These are phyloP conservation scores for Varanus komodoensis DNA, from an alignment of 2,113 vertebrate species.

Conservation along the genomic window DNA sequence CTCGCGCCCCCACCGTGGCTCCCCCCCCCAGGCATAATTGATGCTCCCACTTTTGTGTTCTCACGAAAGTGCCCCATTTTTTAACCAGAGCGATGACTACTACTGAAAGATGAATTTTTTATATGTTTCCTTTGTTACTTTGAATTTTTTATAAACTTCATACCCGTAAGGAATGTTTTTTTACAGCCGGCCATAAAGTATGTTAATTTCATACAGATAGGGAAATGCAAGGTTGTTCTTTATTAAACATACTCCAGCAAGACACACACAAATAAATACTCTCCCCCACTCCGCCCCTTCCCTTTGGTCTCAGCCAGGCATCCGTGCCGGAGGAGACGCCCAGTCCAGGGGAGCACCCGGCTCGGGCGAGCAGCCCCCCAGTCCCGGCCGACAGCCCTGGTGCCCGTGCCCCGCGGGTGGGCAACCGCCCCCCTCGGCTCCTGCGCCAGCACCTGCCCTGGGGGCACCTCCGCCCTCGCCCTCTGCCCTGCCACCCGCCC, in stretches of 20 bases:
- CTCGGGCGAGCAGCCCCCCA: no score
- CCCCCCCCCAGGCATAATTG: slow-evolving; percentile 68
- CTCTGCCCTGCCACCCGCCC: no score
- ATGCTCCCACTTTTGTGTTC: slow-evolving; percentile 65
- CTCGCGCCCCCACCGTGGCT: neutral
- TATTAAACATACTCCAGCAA: slow-evolving; percentile 50
- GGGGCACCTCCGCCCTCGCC: no score
- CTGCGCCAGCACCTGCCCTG: neutral
- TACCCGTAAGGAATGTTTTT: slow-evolving; percentile 73
- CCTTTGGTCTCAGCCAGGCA: neutral
- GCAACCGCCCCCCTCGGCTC: no score
- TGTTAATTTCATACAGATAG: slow-evolving; percentile 70
- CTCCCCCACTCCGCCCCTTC: neutral
- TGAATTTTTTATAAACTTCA: slow-evolving; percentile 78
- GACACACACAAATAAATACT: neutral
- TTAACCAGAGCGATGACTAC: slow-evolving; percentile 73
- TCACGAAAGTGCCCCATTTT: slow-evolving; percentile 69
- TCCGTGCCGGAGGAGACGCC: neutral
- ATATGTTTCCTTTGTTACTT: slow-evolving; percentile 81
- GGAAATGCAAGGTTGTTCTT: slow-evolving; percentile 65
- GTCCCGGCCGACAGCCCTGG: no score
- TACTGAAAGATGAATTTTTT: slow-evolving; percentile 80
- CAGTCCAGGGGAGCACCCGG: neutral
- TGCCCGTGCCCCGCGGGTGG: no score
- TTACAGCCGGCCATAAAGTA: slow-evolving; percentile 69